Percentiles rank a stretch among this genome's conserved stretches.
These are phyloP conservation scores for Nudaria mundana DNA, from an alignment of 2,888 invertebrate species.

Conservation along the genomic window DNA sequence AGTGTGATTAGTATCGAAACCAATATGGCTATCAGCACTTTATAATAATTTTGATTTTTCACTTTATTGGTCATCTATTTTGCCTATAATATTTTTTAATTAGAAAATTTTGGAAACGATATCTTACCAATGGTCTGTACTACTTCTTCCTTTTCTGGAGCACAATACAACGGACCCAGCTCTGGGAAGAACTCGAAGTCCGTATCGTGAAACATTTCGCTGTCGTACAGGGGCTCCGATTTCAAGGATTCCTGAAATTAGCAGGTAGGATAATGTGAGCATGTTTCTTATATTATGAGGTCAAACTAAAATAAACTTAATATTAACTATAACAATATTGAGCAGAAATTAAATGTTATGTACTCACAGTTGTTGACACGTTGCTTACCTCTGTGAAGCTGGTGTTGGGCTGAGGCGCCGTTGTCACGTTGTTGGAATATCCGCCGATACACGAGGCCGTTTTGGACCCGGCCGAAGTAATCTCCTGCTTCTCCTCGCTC, in stretches of 20 bases:
- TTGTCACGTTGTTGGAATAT: constrained; percentile 45
- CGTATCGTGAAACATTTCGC: constrained; percentile 71
- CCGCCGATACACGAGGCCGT: constrained; percentile 55
- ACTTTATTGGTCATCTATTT: no score
- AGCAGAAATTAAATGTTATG: constrained; percentile 40
- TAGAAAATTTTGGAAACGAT: no score
- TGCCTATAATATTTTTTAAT: no score
- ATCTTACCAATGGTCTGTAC: constrained; percentile 74
- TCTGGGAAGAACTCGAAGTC: constrained; percentile 87
- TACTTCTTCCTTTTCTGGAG: constrained; percentile 74
- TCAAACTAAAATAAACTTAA: constrained; percentile 53
- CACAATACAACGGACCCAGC: constrained; percentile 82
- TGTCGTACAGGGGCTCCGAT: constrained; percentile 67
- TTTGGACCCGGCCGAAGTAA: constrained; percentile 52
- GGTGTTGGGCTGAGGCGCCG: constrained; percentile 51
- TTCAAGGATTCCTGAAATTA: constrained; percentile 71
- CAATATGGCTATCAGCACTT: no score
- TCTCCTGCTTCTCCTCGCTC: constrained; percentile 66
- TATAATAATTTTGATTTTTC: no score
- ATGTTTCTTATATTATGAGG: constrained; percentile 25
- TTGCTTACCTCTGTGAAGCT: constrained; percentile 73
- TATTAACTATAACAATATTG: constrained; percentile 32
- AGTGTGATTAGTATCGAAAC: no score
- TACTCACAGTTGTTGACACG: constrained; percentile 61
- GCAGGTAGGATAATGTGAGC: constrained; percentile 47